These are phyloP conservation scores for Macropus fuliginosus DNA, from an alignment of 2,797 vertebrate species.

Conservation along the genomic window DNA sequence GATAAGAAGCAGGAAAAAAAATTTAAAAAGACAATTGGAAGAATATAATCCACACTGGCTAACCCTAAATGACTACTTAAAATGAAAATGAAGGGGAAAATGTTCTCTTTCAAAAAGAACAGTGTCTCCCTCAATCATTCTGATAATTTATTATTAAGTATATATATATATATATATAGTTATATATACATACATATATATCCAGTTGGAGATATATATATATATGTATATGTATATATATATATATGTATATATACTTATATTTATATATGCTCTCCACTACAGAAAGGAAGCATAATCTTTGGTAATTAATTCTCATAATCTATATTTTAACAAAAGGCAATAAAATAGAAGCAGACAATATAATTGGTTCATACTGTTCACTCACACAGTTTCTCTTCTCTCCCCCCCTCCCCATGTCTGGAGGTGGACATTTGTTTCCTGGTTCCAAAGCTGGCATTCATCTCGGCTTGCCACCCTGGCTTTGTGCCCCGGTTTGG, in stretches of 20 bases:
- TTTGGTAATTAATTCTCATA: slow-evolving; percentile 58
- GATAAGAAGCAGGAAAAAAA: not conserved
- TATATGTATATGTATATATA: too few relatives aligned
- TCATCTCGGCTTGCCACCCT: slow-evolving; percentile 59
- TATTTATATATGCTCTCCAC: not conserved
- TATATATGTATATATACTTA: too few relatives aligned
- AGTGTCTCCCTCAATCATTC: slow-evolving; percentile 28
- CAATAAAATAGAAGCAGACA: slow-evolving; percentile 56
- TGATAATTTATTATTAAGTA: slow-evolving; percentile 40
- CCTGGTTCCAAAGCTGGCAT: slow-evolving; percentile 46
- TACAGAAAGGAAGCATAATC: slow-evolving; percentile 36
- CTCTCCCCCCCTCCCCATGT: not conserved
- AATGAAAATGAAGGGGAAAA: not conserved
- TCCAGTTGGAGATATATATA: too few relatives aligned
- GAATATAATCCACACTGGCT: not conserved
- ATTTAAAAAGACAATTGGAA: slow-evolving; percentile 8
- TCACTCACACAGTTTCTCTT: slow-evolving; percentile 50
- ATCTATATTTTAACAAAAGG: slow-evolving; percentile 57
- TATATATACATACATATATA: too few relatives aligned
- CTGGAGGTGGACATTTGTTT: slow-evolving; percentile 48
- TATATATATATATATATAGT: too few relatives aligned
- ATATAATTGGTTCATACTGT: slow-evolving; percentile 58
- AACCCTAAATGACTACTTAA: not conserved
- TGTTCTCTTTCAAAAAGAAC: slow-evolving; percentile 33
- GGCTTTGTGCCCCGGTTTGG: slow-evolving; percentile 35